Conservation (phyloP, 1,140 invertebrate species). For the Galleria mellonella region DNA sequence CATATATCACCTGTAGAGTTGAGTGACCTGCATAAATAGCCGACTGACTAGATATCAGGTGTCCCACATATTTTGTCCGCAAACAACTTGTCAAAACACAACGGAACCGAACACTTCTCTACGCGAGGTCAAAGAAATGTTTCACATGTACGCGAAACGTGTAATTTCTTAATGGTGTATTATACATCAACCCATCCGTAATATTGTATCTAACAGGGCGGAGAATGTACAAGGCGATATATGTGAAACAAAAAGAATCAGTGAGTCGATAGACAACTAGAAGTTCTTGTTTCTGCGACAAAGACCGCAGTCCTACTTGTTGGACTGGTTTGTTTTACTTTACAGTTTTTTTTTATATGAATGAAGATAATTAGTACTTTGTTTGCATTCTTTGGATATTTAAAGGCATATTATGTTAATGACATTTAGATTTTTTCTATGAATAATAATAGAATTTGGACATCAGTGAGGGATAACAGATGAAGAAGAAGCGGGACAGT, state of each 20-base stretch:
- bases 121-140: conserved; percentile 21
- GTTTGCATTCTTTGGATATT: too few species aligned
- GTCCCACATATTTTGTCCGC: conserved; percentile 29
- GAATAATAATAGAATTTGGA: too few species aligned
- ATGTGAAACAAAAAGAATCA: conserved; percentile 4
- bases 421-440: too few species aligned
- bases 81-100: conserved; percentile 46
- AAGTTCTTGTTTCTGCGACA: conserved; percentile 36
- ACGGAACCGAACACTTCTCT: conserved; percentile 21
- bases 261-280: conserved; percentile 12
- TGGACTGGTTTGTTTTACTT: conserved; percentile 33
- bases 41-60: conserved; percentile 14
- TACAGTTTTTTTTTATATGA: neutral
- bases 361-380: too few species aligned
- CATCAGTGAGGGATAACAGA: too few species aligned
- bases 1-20: conserved; percentile 14
- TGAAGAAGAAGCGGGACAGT: too few species aligned
- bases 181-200: too few species aligned
- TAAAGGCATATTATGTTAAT: too few species aligned
- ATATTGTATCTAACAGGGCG: neutral
- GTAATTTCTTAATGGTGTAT: too few species aligned
- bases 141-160: neutral
- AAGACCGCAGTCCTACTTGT: conserved; percentile 42
- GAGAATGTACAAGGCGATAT: conserved; percentile 7
- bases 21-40: conserved; percentile 20